Base-by-base conservation (phyloP, 2,888 invertebrate genomes). In the Amphipoea oculea region DNA sequence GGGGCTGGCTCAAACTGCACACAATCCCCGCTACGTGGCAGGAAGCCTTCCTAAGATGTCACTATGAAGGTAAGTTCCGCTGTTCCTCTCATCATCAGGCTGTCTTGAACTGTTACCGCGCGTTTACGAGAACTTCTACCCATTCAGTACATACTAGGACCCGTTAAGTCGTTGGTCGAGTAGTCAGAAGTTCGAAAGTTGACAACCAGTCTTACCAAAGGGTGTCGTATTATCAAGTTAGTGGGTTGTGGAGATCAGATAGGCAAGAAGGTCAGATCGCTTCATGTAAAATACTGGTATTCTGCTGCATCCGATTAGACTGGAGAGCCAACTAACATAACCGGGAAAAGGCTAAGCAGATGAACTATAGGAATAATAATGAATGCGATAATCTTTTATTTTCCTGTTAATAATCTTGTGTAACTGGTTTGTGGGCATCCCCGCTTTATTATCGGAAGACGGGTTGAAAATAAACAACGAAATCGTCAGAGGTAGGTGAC, bases 1-100 rank as follows among this genome's bases (percentile, higher is more conserved):
- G 23, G 1, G 82, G 82, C 20, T 73, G 76, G 73, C 73, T 76
- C 14, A 76, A 76, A 9, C n/a, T 73, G 60, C 73, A 73, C 60
- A 5, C 1, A 0, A 76, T 29, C 4, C 48, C 60, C 73, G 36
- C 48, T 6, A 62, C 48, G 3, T 82, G 79, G 79, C 17, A 63
- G 9, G 67, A 84, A 40, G 73, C 73, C 14, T 40, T 73, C 60
- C 73, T 73, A 2, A 73, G 60, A 62, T 70, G 76, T 76, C 63
- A 36, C 68, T 7, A 79, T 51, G 82, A 79, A 79, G 73, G 75
- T 75, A n/a, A 71, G 72, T 23, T 42, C n/a, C n/a, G 12, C 20
- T 75, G 12, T 20, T 57, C 12, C 12, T 68, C 20, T 68, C 7
- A 17, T 40, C 12, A 17, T 12, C 20, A 68, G 40, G 14, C 51